Evolutionary conservation across 2,113 vertebrate species (phyloP).

Genomic region (Ptilorrhoa leucosticta): DNA sequence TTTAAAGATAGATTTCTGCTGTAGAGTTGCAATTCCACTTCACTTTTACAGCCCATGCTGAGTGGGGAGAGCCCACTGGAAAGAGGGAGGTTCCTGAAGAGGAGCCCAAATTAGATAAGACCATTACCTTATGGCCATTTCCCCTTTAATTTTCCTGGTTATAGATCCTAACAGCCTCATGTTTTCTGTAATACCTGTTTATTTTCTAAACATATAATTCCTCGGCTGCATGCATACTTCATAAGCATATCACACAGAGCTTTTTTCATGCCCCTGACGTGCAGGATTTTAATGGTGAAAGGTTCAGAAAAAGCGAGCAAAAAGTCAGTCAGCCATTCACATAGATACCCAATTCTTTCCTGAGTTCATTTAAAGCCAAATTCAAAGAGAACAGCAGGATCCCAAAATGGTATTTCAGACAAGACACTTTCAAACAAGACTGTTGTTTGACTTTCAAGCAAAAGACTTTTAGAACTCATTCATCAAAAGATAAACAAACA

Average conservation of each 20-base stretch:
- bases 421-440: constrained; percentile 26
- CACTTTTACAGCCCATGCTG: not conserved
- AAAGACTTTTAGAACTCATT: constrained; percentile 26
- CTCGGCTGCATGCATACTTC: not conserved
- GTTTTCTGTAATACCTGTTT: not conserved
- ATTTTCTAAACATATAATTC: not conserved
- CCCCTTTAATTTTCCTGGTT: not conserved
- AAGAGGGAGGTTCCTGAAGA: not conserved
- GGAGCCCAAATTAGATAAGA: not conserved
- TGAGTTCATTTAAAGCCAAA: not conserved
- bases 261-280: not conserved
- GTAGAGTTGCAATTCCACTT: not conserved
- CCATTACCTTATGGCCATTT: not conserved
- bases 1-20: not conserved
- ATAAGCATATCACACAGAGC: not conserved
- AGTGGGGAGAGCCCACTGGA: not conserved
- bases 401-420: not conserved
- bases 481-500: constrained; percentile 52
- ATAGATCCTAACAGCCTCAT: not conserved
- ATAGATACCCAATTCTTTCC: not conserved
- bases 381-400: not conserved
- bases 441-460: constrained; percentile 16
- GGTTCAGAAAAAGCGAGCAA: not conserved
- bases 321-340: not conserved
- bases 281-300: not conserved